phyloP scores from a whole-genome alignment of 2,888 invertebrate genomes.

The Drosophila lacicola region DNA sequence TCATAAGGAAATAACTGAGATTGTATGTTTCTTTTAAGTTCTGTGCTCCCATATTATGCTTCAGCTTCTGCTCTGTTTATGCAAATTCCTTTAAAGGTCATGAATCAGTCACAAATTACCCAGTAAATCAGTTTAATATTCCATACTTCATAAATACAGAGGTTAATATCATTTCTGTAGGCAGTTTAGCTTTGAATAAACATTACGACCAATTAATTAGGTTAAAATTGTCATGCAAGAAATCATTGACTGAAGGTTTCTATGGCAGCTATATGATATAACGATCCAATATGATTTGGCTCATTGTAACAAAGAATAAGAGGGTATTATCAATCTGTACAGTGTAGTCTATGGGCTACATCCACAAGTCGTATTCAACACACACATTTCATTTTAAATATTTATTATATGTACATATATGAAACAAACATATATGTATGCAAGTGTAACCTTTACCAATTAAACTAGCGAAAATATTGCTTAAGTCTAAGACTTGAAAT shows the following conservation, averaged over 20 bases:
- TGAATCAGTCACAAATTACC: neutral
- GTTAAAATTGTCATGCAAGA: no score
- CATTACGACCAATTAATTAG: no score
- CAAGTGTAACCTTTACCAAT: constrained; percentile 21
- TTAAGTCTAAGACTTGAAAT: constrained; percentile 29
- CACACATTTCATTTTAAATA: constrained; percentile 6
- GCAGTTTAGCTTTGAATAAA: no score
- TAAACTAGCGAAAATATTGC: constrained; percentile 23
- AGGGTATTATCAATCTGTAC: no score
- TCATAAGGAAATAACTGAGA: constrained; percentile 15
- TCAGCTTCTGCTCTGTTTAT: constrained; percentile 34
- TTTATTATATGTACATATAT: constrained; percentile 32
- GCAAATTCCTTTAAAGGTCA: constrained; percentile 11
- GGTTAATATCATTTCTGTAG: no score
- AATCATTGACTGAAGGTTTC: no score
- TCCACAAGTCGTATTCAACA: neutral
- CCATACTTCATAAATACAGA: no score
- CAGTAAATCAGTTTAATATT: no score
- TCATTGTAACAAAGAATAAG: no score
- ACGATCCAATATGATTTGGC: no score
- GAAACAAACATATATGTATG: constrained; percentile 26
- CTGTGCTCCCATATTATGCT: constrained; percentile 55
- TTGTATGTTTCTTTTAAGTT: constrained; percentile 31
- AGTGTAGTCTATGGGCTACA: neutral
- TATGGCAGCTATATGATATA: no score